A percentile compares a stretch with the other conserved stretches of the same genome.
These are phyloP conservation scores for Lindbergichthys nudifrons DNA, from an alignment of 2,797 vertebrate species.

Conservation along the genomic window DNA sequence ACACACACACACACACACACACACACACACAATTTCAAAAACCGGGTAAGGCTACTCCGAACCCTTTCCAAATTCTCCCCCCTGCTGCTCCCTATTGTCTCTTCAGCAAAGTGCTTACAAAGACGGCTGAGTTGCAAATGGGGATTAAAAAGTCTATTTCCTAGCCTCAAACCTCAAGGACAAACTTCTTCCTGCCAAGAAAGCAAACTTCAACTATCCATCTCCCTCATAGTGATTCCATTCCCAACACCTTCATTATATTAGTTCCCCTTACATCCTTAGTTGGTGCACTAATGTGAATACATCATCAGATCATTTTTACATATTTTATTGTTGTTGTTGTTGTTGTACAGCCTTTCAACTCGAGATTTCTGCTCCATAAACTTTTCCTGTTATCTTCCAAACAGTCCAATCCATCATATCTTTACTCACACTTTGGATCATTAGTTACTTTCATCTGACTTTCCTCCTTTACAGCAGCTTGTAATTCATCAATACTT, in stretches of 20 bases:
- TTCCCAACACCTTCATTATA: conserved; percentile 15
- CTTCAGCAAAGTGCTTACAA: conserved; percentile 76
- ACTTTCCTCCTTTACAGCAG: conserved; percentile 36
- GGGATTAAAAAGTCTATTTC: conserved; percentile 74
- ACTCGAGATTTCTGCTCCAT: conserved; percentile 3
- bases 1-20: too few species aligned
- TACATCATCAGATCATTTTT: conserved; percentile 26
- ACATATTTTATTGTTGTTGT: not conserved
- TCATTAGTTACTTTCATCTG: conserved; percentile 40
- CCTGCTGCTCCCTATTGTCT: conserved; percentile 49
- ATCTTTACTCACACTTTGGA: not conserved
- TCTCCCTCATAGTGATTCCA: too few species aligned
- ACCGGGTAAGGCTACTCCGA: conserved; percentile 17
- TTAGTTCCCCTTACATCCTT: conserved; percentile 19
- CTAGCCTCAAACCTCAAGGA: conserved; percentile 69
- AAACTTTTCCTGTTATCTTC: conserved; percentile 23
- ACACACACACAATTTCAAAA: conserved; percentile 18
- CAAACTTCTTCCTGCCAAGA: conserved; percentile 71
- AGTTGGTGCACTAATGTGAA: conserved; percentile 12
- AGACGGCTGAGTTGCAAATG: conserved; percentile 65
- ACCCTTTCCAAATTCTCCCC: conserved; percentile 34
- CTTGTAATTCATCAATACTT: conserved; percentile 31
- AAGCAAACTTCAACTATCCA: conserved; percentile 59
- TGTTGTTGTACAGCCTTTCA: conserved; percentile 2
- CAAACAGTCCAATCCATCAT: conserved; percentile 3